Conservation (phyloP, 2,113 vertebrate species). For the Bos taurus region ARS-UCD2.0 NC_037344.1:24261501-24262000, state of each 20-base stretch:
- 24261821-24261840: background rate
- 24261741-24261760: background rate
- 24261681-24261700: background rate
- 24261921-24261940: background rate
- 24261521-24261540: background rate
- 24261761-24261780: background rate
- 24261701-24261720: background rate
- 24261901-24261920: background rate
- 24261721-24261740: background rate
- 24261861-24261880: background rate
- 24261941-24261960: background rate
- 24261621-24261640: background rate
- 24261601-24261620: background rate
- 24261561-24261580: background rate
- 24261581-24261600: background rate
- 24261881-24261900: background rate
- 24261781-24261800: background rate
- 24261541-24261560: background rate
- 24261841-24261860: background rate
- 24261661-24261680: background rate
- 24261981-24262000: background rate
- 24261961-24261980: background rate
- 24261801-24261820: background rate
- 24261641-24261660: background rate
- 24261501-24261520: background rate